Evolutionary conservation across 2,797 vertebrate species (phyloP).

Genomic region (Hippocampus kuda): DNA sequence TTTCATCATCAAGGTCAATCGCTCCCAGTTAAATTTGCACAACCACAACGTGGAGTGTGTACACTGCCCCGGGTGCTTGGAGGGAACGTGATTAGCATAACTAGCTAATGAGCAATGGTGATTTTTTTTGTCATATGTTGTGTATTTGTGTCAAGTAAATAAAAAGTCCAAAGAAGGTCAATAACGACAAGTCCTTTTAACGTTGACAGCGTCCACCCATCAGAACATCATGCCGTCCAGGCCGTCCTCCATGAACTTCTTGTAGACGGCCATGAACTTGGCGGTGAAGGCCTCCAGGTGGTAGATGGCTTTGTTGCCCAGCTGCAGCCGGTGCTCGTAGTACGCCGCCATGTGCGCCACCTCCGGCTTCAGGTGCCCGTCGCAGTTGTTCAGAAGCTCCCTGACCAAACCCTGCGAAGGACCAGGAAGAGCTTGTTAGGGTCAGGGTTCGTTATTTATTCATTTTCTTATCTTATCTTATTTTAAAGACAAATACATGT

Average conservation of each 20-base stretch:
- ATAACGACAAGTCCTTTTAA: background rate
- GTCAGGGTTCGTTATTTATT: too few relatives aligned
- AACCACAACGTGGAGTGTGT: too few relatives aligned
- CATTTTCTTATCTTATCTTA: too few relatives aligned
- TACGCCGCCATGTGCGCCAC: conserved; percentile 88
- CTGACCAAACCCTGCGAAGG: conserved; percentile 75
- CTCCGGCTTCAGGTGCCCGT: conserved; percentile 91
- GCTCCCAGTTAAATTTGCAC: too few relatives aligned
- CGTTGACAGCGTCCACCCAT: conserved; percentile 15
- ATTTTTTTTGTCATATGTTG: background rate
- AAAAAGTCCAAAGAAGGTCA: background rate
- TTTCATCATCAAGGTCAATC: too few relatives aligned
- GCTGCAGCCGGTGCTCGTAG: conserved; percentile 90
- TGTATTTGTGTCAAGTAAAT: background rate
- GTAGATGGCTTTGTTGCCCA: conserved; percentile 93
- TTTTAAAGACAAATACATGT: too few relatives aligned
- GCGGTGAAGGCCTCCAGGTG: conserved; percentile 95
- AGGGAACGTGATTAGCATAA: background rate
- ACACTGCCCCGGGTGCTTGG: too few relatives aligned
- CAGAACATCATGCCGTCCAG: conserved; percentile 91
- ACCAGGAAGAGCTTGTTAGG: background rate
- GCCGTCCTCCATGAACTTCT: conserved; percentile 98
- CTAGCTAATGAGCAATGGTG: background rate
- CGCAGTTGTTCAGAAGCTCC: conserved; percentile 88
- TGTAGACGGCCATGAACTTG: conserved; percentile 97